A percentile compares a stretch with the other conserved stretches of the same genome.
Conservation (phyloP, 2,888 invertebrate genomes). For the Lasioglossum lativentre region DNA sequence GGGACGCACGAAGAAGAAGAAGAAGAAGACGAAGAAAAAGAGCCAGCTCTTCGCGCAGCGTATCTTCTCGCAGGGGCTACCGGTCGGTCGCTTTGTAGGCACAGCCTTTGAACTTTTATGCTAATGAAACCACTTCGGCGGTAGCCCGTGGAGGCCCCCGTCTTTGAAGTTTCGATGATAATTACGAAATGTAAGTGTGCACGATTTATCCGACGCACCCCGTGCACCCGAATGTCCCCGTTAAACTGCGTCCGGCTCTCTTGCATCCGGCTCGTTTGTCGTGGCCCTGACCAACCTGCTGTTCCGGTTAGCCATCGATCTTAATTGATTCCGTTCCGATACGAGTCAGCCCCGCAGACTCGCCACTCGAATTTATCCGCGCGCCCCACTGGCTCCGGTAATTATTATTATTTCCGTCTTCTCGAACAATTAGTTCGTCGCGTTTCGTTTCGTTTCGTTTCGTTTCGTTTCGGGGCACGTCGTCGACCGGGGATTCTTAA, state of each 20-base stretch:
- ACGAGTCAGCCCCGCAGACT: not conserved
- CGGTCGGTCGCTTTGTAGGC: slow-evolving; percentile 30
- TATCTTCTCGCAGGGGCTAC: slow-evolving; percentile 19
- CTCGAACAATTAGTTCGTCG: slow-evolving; percentile 35
- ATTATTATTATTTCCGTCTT: slow-evolving; percentile 8
- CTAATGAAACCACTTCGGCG: slow-evolving; percentile 48
- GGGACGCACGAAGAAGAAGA: not conserved
- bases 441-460: not conserved
- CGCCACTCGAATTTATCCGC: not conserved
- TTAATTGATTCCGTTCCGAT: slow-evolving; percentile 42
- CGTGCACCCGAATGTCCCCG: slow-evolving; percentile 22
- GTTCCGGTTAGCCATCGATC: slow-evolving; percentile 24
- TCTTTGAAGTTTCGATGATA: slow-evolving; percentile 44
- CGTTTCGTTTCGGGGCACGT: slow-evolving; percentile 14
- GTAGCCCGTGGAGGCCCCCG: not conserved
- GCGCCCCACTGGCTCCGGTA: not conserved
- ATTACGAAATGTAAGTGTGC: slow-evolving; percentile 52
- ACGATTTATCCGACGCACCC: slow-evolving; percentile 53
- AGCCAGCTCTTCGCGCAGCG: slow-evolving; percentile 10
- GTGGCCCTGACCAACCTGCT: slow-evolving; percentile 22
- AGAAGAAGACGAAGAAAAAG: slow-evolving; percentile 12
- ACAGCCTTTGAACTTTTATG: slow-evolving; percentile 47
- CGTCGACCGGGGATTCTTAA: slow-evolving; percentile 30
- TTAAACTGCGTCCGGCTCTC: slow-evolving; percentile 18
- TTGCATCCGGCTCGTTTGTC: slow-evolving; percentile 41